Percentiles rank a stretch among this genome's conserved stretches.
phyloP scores from a whole-genome alignment of 2,113 vertebrate species.

The Daphoenositta chrysoptera region DNA sequence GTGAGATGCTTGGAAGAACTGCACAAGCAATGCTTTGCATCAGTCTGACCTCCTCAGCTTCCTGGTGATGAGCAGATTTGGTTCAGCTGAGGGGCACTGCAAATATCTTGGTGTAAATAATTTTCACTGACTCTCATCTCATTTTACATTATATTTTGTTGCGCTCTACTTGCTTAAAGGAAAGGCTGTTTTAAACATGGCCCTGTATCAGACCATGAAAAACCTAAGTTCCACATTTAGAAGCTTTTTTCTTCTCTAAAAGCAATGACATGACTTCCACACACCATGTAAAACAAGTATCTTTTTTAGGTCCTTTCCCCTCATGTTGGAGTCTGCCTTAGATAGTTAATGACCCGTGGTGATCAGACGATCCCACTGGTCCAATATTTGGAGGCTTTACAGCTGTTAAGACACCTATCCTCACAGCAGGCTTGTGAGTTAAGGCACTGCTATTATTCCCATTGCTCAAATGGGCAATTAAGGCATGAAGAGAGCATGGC shows the following conservation, averaged over 20 bases:
- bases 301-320: neutral
- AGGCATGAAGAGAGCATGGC: neutral
- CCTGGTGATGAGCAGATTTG: neutral
- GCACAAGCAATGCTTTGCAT: neutral
- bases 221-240: neutral
- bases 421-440: neutral
- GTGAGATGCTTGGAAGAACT: neutral
- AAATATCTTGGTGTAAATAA: neutral
- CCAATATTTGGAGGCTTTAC: neutral
- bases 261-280: neutral
- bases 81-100: neutral
- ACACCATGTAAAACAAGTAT: neutral
- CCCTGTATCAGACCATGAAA: neutral
- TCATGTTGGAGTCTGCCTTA: neutral
- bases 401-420: neutral
- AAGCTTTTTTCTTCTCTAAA: neutral
- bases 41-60: accelerated
- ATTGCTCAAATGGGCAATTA: neutral
- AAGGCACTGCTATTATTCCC: neutral
- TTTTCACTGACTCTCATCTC: neutral
- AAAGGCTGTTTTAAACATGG: neutral
- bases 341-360: neutral
- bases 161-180: neutral
- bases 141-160: neutral
- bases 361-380: neutral